phyloP scores from a whole-genome alignment of 2,113 vertebrate species.

The Plotosus lineatus region DNA sequence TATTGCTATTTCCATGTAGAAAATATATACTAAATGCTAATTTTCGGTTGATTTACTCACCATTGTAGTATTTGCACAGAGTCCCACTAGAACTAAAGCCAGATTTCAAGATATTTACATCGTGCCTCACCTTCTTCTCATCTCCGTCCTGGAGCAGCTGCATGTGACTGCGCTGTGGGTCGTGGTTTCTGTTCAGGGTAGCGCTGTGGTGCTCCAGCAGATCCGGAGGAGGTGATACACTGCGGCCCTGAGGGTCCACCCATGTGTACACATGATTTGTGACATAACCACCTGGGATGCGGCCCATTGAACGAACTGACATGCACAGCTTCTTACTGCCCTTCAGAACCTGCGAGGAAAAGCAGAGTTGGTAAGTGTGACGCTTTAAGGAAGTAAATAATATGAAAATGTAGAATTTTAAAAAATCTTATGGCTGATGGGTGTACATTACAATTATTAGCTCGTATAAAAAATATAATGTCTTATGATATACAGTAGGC shows the following conservation, averaged over 20 bases:
- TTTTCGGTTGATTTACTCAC: not conserved
- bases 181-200: constrained; percentile 72
- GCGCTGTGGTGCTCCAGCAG: constrained; percentile 79
- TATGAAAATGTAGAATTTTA: too few relatives aligned
- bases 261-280: constrained; percentile 98
- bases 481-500: too few relatives aligned
- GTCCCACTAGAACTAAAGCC: not conserved
- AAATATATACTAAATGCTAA: not conserved
- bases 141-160: constrained; percentile 91
- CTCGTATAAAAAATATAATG: too few relatives aligned
- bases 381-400: not conserved
- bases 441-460: too few relatives aligned
- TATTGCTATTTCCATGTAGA: too few relatives aligned
- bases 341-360: constrained; percentile 82
- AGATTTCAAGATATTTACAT: not conserved
- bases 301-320: constrained; percentile 86
- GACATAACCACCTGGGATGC: constrained; percentile 90
- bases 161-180: constrained; percentile 85
- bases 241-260: constrained; percentile 93
- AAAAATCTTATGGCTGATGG: too few relatives aligned
- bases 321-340: constrained; percentile 93
- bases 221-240: constrained; percentile 84
- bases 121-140: constrained; percentile 88
- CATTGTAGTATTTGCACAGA: not conserved
- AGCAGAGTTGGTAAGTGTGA: not conserved